Base-by-base conservation (phyloP, 2,113 vertebrate genomes). In the Hyaena hyaena region DNA sequence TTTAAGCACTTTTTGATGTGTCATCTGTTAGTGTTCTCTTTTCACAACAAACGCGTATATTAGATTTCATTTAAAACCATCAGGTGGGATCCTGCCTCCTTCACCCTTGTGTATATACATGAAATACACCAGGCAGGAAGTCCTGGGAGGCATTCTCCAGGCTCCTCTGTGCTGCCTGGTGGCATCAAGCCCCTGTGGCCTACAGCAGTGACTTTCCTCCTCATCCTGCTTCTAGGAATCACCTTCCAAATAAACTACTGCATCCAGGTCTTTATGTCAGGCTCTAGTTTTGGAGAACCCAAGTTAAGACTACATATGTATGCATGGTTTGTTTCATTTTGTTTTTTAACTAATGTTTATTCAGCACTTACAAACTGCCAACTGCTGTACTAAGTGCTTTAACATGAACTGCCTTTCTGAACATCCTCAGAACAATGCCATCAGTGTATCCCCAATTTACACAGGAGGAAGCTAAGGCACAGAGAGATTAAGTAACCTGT, bases 351-450 rank as follows among this genome's bases (percentile, higher is more conserved):
- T 61, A 63, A 45, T 11, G 58, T 92, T 84, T 73, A 43, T 1
- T 89, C 93, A 79, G 74, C 11, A 86, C 19, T 71, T 89, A 71
- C 43, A 87, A 85, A 90, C 39, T 84, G 43, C 63, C 48, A 83
- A 65, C 10, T 17, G 28, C 45, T 39, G 7, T 74, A 74, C 61
- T 68, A 50, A 76, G 31, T 45, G 28, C 84, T 86, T 89, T 48
- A 31, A 31, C 14, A 35, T 28, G 1, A 86, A 66, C 66, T 93
- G 33, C 39, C 39, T 94, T 69, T 55, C 81, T 39, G 35, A 50
- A 33, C 76, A 48, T 21, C 9, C 39, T 77, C 24, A 76, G 7
- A 33, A 73, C 19, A 21, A 87, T 28, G 45, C 7, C 8, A 9
- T 45, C 19, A 33, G 10, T 28, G 10, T 82, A 28, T 61, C 6